phyloP scores from a whole-genome alignment of 2,113 vertebrate species.

The Pomatostomus ruficeps region DNA sequence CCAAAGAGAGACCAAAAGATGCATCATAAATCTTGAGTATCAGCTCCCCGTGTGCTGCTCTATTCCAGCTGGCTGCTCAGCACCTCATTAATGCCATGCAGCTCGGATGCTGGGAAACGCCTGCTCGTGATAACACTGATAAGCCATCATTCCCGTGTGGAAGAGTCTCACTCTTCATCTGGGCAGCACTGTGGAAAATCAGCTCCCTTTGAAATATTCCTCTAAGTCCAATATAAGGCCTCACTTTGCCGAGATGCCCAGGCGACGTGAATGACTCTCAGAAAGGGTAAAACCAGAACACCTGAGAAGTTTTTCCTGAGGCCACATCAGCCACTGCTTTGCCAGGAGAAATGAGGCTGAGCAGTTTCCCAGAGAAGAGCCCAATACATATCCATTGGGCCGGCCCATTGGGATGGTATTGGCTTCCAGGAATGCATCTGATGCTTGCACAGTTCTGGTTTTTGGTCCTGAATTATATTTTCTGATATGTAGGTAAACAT shows the following conservation, averaged over 20 bases:
- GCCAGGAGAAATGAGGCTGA: not conserved
- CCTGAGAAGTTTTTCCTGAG: not conserved
- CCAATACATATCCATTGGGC: accelerated
- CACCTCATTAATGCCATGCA: not conserved
- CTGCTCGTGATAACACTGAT: not conserved
- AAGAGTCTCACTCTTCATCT: not conserved
- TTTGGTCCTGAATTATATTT: not conserved
- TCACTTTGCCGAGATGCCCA: not conserved
- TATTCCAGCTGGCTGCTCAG: not conserved
- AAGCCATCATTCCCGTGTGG: not conserved
- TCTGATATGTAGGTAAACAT: not conserved
- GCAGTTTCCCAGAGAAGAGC: not conserved
- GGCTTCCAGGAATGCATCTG: not conserved
- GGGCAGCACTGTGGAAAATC: not conserved
- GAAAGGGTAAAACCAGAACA: not conserved
- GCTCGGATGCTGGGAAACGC: not conserved
- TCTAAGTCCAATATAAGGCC: not conserved
- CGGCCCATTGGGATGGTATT: not conserved
- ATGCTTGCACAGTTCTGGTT: not conserved
- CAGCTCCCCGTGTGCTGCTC: not conserved
- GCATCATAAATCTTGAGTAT: not conserved
- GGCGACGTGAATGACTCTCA: not conserved
- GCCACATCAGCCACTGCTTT: not conserved
- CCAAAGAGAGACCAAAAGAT: not conserved
- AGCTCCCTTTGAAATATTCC: not conserved